These are phyloP conservation scores for Caenorhabditis latens DNA, from an alignment of 1,140 invertebrate species.

Conservation along the genomic window DNA sequence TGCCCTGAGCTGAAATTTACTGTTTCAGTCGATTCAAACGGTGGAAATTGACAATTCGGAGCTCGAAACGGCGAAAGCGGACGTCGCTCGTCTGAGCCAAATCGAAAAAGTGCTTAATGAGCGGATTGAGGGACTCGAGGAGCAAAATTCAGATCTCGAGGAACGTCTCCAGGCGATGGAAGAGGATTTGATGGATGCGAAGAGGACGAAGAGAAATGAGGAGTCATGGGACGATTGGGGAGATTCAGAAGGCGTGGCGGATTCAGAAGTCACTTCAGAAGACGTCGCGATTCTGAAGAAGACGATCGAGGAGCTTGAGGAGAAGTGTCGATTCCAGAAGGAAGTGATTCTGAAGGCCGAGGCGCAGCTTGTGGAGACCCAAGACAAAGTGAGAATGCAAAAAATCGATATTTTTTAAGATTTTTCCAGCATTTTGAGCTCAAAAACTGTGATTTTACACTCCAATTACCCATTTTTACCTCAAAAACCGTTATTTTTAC, in stretches of 20 bases:
- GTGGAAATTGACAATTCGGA: neutral
- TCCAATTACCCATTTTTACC: no score
- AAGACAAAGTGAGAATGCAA: neutral
- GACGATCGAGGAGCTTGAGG: neutral
- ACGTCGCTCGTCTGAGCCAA: neutral
- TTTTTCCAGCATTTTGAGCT: no score
- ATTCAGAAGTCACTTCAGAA: neutral
- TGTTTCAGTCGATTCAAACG: neutral
- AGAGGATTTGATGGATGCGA: slow-evolving; percentile 2
- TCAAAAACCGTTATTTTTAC: no score
- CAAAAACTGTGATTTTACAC: no score
- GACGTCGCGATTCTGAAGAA: neutral
- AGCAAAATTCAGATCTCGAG: slow-evolving; percentile 52
- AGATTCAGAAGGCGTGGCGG: neutral
- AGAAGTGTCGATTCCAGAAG: slow-evolving; percentile 10
- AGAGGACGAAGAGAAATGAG: neutral
- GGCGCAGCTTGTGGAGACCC: neutral
- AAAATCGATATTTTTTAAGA: neutral
- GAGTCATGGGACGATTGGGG: slow-evolving; percentile 47
- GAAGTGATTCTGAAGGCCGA: slow-evolving; percentile 37
- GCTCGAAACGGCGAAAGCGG: neutral
- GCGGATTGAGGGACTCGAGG: slow-evolving; percentile 56
- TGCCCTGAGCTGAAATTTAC: no score
- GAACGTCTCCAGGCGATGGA: slow-evolving; percentile 27
- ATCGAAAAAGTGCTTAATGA: slow-evolving; percentile 54